Evolutionary conservation across 2,797 vertebrate genomes (phyloP).

Genomic region (Danionella dracula): DNA sequence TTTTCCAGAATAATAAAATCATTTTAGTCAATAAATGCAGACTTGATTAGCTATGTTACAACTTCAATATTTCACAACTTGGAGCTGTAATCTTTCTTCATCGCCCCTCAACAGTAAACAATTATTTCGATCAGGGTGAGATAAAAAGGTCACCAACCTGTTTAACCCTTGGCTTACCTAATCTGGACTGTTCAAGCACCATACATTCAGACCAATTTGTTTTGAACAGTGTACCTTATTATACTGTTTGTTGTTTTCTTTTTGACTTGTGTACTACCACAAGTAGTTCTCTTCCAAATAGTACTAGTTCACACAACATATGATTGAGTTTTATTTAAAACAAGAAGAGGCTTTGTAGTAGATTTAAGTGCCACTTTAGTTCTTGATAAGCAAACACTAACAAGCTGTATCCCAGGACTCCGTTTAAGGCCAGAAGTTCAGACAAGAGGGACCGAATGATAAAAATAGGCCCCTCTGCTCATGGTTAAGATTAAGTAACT

Average conservation of each 20-base stretch:
- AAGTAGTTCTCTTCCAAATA: too few species aligned
- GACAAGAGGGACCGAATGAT: constrained; percentile 18
- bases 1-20: too few species aligned
- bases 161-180: not conserved
- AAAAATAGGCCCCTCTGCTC: constrained; percentile 34
- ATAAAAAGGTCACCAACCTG: not conserved
- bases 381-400: constrained; percentile 23
- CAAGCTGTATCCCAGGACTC: not conserved
- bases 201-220: not conserved
- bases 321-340: too few species aligned
- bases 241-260: not conserved
- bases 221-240: not conserved
- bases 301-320: too few species aligned
- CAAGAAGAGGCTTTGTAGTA: not conserved
- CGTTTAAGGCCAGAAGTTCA: constrained; percentile 15
- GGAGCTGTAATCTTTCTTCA: not conserved
- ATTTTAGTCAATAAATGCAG: too few species aligned
- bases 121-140: not conserved
- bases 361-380: not conserved
- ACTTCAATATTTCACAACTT: too few species aligned
- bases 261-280: not conserved
- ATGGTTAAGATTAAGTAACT: constrained; percentile 34
- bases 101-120: not conserved
- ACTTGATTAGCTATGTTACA: too few species aligned
- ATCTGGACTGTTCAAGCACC: not conserved